Percentiles rank a stretch among this genome's conserved stretches.
Conservation (phyloP, 2,888 invertebrate genomes). For the Mesorhabditis belari region DNA sequence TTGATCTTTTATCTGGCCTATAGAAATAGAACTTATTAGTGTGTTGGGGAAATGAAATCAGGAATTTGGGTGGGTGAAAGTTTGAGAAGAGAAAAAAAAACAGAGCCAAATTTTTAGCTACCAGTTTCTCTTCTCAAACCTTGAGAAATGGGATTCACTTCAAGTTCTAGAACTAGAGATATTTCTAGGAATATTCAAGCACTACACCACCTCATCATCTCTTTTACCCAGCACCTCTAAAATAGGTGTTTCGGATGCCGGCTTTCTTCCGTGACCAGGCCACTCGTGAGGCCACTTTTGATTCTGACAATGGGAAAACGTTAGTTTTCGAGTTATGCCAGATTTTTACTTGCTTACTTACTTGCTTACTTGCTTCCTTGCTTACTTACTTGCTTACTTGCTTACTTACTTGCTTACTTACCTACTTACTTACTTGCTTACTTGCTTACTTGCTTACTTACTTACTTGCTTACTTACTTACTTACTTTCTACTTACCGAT, state of each 20-base stretch:
- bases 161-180: not conserved
- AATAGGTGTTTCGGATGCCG: not conserved
- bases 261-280: not conserved
- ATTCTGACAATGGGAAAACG: not conserved
- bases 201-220: not conserved
- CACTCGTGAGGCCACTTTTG: not conserved
- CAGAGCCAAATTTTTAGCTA: too few species aligned
- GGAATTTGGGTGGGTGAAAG: not conserved
- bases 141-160: not conserved
- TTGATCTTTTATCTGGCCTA: not conserved
- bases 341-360: too few species aligned
- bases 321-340: too few species aligned
- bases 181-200: not conserved
- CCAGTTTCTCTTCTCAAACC: not conserved
- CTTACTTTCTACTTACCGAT: too few species aligned
- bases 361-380: too few species aligned
- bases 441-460: too few species aligned
- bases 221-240: not conserved
- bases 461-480: too few species aligned
- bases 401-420: too few species aligned
- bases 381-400: too few species aligned
- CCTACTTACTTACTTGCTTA: too few species aligned
- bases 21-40: not conserved
- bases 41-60: not conserved
- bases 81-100: too few species aligned